phyloP scores from a whole-genome alignment of 2,888 invertebrate species.

The Augiades crinisus region DNA sequence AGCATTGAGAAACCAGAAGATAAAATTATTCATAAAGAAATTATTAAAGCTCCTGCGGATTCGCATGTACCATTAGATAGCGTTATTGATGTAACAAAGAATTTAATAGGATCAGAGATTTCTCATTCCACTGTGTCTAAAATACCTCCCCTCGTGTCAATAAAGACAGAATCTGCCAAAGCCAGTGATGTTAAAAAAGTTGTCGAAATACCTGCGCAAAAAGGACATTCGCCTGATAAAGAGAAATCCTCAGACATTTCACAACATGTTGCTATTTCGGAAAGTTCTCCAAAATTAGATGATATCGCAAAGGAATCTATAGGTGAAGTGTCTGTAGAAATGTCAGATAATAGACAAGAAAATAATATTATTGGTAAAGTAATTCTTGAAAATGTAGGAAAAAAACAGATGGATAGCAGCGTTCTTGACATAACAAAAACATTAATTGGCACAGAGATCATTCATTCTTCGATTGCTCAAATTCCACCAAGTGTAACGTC shows the following conservation, averaged over 20 bases:
- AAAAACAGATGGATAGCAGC: background rate
- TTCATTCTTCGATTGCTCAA: constrained; percentile 3
- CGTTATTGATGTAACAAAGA: background rate
- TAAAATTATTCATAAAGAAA: background rate
- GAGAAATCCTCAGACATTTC: background rate
- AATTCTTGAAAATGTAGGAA: background rate
- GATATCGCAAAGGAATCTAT: background rate
- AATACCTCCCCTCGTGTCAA: background rate
- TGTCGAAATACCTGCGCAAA: background rate
- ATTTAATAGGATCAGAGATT: background rate
- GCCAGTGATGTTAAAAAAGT: background rate
- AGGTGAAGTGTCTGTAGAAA: background rate
- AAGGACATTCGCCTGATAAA: background rate
- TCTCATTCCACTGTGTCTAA: background rate
- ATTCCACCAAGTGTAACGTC: background rate
- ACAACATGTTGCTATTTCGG: background rate
- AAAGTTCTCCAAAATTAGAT: background rate
- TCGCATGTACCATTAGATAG: background rate
- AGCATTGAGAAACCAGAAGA: background rate
- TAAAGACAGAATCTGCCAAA: background rate
- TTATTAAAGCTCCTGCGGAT: background rate
- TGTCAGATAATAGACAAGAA: background rate
- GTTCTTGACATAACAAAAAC: constrained; percentile 14
- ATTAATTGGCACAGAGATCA: constrained; percentile 21
- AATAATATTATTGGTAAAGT: background rate